These are phyloP conservation scores for Lithobates pipiens DNA, from an alignment of 2,797 vertebrate species.

Conservation along the genomic window DNA sequence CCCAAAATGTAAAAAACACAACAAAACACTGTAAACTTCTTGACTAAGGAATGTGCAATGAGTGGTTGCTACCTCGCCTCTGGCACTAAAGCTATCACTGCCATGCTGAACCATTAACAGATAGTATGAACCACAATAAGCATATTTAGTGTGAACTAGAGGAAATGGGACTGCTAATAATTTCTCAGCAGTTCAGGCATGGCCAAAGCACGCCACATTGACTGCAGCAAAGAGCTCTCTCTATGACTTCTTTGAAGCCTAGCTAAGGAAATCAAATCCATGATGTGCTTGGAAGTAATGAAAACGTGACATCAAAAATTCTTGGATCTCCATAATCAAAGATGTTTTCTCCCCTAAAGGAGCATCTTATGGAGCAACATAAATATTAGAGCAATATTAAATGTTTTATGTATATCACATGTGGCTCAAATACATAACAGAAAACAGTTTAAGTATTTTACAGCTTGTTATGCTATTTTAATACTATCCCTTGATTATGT, in stretches of 20 bases:
- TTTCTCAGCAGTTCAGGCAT: background rate
- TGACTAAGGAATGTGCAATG: background rate
- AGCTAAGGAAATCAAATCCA: background rate
- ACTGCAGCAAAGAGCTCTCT: background rate
- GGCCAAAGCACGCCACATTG: background rate
- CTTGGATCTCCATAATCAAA: constrained; percentile 4
- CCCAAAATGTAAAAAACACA: background rate
- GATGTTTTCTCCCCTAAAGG: background rate
- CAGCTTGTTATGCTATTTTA: no score
- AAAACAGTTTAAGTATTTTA: background rate
- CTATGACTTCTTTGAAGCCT: background rate
- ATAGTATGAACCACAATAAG: background rate
- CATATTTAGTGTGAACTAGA: background rate
- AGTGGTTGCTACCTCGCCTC: background rate
- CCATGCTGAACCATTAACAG: background rate
- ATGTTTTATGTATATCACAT: background rate
- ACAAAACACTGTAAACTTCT: background rate
- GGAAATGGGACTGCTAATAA: background rate
- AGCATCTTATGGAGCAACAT: background rate
- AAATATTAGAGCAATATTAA: background rate
- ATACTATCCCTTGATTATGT: no score
- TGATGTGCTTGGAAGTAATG: constrained; percentile 1
- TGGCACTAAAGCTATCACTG: background rate
- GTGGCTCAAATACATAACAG: background rate
- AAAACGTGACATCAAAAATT: background rate